These are phyloP conservation scores for Cotesia congregata DNA, from an alignment of 2,888 invertebrate species.

Conservation along the genomic window DNA sequence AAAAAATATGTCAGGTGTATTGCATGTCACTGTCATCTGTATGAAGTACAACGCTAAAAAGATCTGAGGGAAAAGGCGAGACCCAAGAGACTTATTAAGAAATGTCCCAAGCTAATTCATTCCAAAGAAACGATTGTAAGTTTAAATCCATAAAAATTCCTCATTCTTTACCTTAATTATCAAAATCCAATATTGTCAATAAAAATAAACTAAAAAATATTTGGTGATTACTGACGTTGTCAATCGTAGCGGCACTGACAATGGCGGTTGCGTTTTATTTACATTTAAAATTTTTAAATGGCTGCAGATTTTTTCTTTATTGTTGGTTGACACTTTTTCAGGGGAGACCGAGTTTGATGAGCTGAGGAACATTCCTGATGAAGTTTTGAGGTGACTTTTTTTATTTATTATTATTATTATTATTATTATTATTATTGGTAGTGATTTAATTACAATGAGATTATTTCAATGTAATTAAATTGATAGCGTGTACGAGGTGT, in stretches of 20 bases:
- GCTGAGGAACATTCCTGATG: conserved; percentile 57
- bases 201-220: not conserved
- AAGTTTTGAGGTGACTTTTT: conserved; percentile 58
- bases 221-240: not conserved
- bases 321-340: conserved; percentile 29
- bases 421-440: not conserved
- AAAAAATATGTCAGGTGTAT: not conserved
- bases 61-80: not conserved
- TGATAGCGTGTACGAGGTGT: conserved; percentile 64
- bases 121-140: conserved; percentile 62
- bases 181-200: not conserved
- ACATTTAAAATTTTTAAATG: conserved; percentile 30
- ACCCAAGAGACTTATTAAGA: conserved; percentile 31
- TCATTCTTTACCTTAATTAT: conserved; percentile 20
- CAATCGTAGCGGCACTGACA: conserved; percentile 47
- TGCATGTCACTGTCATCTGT: conserved; percentile 4
- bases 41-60: conserved; percentile 26
- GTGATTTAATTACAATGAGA: conserved; percentile 2
- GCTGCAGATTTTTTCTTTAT: not conserved
- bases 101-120: conserved; percentile 60
- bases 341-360: conserved; percentile 62
- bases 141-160: conserved; percentile 37
- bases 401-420: not conserved
- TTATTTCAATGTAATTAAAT: not conserved
- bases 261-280: conserved; percentile 69